These are phyloP conservation scores for Odontomyia ornata DNA, from an alignment of 2,888 invertebrate species.

Conservation along the genomic window DNA sequence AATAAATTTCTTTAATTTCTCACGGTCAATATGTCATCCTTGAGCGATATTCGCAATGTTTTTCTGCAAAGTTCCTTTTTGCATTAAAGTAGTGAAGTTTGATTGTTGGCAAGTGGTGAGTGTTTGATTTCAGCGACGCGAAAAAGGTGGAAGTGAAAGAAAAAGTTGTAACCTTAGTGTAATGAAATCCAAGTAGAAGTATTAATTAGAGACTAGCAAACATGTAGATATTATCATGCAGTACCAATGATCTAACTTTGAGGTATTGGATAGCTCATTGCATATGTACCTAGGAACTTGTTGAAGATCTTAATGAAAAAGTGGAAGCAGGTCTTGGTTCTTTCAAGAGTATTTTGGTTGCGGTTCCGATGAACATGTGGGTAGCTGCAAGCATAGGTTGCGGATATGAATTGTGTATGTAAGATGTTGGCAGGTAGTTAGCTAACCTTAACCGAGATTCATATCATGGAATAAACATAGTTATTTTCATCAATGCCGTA, in stretches of 20 bases:
- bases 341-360: conserved; percentile 19
- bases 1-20: conserved; percentile 13
- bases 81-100: background rate
- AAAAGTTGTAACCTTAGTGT: conserved; percentile 27
- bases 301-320: conserved; percentile 8
- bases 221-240: background rate
- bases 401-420: background rate
- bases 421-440: conserved; percentile 4
- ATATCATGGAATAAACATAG: background rate
- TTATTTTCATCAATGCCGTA: background rate
- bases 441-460: conserved; percentile 14
- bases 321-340: conserved; percentile 34
- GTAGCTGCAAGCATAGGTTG: background rate
- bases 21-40: conserved; percentile 20
- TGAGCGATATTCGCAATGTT: conserved; percentile 23
- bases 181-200: conserved; percentile 21
- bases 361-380: background rate
- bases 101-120: background rate
- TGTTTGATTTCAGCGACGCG: background rate
- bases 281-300: conserved; percentile 3
- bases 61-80: conserved; percentile 1
- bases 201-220: background rate
- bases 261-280: too few relatives aligned
- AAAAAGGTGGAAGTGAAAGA: background rate
- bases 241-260: background rate